phyloP scores from a whole-genome alignment of 2,888 invertebrate species.

The Sinopyrophorus schimmeli region DNA sequence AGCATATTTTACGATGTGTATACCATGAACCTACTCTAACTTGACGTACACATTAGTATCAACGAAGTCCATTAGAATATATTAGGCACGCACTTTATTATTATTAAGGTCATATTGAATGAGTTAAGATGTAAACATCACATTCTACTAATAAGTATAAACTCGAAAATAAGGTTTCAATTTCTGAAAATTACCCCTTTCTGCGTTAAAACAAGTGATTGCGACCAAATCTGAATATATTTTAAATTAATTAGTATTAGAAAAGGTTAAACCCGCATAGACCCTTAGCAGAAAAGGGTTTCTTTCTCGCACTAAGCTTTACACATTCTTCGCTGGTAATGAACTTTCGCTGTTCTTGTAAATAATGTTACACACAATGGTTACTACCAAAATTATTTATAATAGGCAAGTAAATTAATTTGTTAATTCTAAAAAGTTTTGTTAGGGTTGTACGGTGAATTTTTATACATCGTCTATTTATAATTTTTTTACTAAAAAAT shows the following conservation, averaged over 20 bases:
- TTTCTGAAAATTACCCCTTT: constrained; percentile 4
- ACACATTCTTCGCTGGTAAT: constrained; percentile 34
- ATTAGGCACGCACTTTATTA: constrained; percentile 35
- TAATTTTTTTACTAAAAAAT: too few relatives aligned
- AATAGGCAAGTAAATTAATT: too few relatives aligned
- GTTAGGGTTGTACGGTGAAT: too few relatives aligned
- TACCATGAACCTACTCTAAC: constrained; percentile 21
- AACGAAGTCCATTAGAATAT: constrained; percentile 35
- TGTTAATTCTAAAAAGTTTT: too few relatives aligned
- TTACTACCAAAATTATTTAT: too few relatives aligned
- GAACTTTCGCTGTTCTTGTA: constrained; percentile 32
- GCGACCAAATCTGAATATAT: constrained; percentile 36
- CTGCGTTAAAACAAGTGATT: constrained; percentile 27
- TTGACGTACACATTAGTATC: constrained; percentile 24
- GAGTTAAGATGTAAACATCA: constrained; percentile 1
- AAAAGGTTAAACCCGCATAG: constrained; percentile 33
- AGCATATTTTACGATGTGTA: constrained; percentile 33
- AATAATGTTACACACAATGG: too few relatives aligned
- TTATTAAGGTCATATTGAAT: constrained; percentile 34
- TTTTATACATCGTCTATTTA: too few relatives aligned
- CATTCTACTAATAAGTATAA: constrained; percentile 1
- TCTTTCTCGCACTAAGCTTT: constrained; percentile 34
- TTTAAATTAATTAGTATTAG: constrained; percentile 40
- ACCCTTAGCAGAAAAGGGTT: constrained; percentile 36
- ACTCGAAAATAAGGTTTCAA: constrained; percentile 1